phyloP scores from a whole-genome alignment of 2,888 invertebrate genomes.

The Nezara viridula region DNA sequence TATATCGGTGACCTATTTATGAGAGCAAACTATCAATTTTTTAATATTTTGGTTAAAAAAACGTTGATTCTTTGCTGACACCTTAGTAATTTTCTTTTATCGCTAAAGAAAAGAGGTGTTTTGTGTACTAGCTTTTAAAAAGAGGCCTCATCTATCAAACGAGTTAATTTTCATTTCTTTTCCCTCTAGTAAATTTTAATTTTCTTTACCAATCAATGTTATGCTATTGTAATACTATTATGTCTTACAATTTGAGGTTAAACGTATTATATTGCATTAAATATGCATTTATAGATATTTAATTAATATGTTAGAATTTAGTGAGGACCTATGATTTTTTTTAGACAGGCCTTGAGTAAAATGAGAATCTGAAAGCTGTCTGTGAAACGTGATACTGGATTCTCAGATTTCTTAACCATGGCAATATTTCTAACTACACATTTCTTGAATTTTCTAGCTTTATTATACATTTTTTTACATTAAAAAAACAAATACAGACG shows the following conservation, averaged over 20 bases:
- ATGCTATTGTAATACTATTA: too few relatives aligned
- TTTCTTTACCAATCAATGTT: neutral
- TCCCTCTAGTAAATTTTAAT: neutral
- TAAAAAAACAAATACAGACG: too few relatives aligned
- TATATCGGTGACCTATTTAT: neutral
- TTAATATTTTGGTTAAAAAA: neutral
- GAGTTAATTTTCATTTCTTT: neutral
- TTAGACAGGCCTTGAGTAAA: neutral
- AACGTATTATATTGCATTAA: neutral
- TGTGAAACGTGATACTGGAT: neutral
- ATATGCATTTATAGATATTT: neutral
- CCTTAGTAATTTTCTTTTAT: neutral
- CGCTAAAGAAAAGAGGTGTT: neutral
- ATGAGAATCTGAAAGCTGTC: neutral
- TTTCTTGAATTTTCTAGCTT: too few relatives aligned
- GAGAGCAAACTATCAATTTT: neutral
- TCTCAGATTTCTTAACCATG: neutral
- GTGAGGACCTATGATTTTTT: neutral
- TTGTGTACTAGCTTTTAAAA: neutral
- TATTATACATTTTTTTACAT: too few relatives aligned
- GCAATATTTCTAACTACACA: neutral
- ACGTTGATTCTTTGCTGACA: neutral
- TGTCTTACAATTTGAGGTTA: too few relatives aligned
- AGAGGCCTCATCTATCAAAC: neutral
- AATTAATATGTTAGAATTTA: neutral